Conservation (phyloP, 2,113 vertebrate species). For the Larimichthys polyactis region DNA sequence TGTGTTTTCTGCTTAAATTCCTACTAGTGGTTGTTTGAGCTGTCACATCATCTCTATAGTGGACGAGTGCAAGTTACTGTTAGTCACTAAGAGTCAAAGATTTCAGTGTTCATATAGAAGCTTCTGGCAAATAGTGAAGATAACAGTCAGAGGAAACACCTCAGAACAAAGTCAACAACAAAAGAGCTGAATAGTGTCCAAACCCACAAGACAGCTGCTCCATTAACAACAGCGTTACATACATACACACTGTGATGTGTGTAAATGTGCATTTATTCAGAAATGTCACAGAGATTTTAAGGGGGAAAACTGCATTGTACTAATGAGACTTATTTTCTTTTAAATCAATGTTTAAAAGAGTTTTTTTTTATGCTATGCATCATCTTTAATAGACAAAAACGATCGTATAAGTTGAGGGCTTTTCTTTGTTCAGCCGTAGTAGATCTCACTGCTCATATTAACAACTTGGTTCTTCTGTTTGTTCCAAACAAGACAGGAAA, state of each 20-base stretch:
- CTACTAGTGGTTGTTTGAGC: background rate
- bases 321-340: no score
- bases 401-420: background rate
- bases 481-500: slow-evolving; percentile 21
- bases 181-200: slow-evolving; percentile 25
- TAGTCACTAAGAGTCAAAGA: background rate
- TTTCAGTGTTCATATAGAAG: background rate
- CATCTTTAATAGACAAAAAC: background rate
- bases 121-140: background rate
- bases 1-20: background rate
- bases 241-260: background rate
- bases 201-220: slow-evolving; percentile 31
- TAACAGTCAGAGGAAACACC: slow-evolving; percentile 17
- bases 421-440: background rate
- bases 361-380: background rate
- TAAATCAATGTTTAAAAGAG: background rate
- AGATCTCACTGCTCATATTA: background rate
- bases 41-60: background rate
- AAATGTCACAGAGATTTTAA: background rate
- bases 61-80: background rate
- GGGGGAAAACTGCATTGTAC: no score
- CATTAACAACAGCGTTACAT: slow-evolving; percentile 15
- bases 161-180: slow-evolving; percentile 42
- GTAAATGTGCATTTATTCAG: slow-evolving; percentile 1
- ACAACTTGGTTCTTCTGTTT: slow-evolving; percentile 1